These are phyloP conservation scores for Clamator glandarius DNA, from an alignment of 2,797 vertebrate genomes.

Conservation along the genomic window DNA sequence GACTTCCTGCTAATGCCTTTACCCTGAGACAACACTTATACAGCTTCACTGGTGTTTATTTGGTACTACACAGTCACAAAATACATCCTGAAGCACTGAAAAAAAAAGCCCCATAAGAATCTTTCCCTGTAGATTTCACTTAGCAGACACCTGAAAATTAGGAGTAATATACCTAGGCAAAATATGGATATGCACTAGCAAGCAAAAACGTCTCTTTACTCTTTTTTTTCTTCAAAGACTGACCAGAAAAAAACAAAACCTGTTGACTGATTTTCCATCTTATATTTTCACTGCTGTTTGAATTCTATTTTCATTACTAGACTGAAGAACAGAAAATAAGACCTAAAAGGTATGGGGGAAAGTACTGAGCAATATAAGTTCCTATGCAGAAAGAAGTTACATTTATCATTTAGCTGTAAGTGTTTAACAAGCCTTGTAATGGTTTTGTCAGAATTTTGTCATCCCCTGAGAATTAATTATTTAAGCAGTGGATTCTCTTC, in stretches of 20 bases:
- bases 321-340: rapidly evolving
- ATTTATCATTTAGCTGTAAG: background rate
- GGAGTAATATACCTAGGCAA: background rate
- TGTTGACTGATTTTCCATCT: background rate
- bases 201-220: background rate
- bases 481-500: background rate
- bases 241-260: rapidly evolving
- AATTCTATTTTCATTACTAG: background rate
- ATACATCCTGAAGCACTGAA: background rate
- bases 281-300: background rate
- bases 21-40: background rate
- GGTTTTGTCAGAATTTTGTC: background rate
- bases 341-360: background rate
- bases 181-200: background rate
- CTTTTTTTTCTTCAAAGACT: background rate
- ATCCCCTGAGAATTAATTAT: background rate
- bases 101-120: background rate
- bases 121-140: background rate
- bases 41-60: background rate
- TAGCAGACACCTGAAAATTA: background rate
- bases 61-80: background rate
- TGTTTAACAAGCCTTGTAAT: background rate
- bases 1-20: background rate
- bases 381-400: background rate
- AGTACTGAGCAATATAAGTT: rapidly evolving